Conservation (phyloP, 2,797 vertebrate species). For the Gadopsis marmoratus region DNA sequence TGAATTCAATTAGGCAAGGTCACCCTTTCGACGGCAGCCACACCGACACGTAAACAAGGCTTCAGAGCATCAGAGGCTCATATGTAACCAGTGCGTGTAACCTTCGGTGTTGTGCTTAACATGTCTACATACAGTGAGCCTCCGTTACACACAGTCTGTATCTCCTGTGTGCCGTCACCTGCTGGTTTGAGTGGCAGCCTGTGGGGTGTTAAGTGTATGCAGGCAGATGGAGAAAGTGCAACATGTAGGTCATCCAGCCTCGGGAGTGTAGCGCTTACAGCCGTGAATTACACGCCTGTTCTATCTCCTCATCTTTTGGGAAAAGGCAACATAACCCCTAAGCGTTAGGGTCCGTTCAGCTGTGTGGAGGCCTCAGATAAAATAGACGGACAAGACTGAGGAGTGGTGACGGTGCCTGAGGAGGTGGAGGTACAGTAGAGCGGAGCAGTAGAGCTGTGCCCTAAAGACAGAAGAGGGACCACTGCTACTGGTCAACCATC, state of each 20-base stretch:
- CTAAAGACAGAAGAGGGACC: not conserved
- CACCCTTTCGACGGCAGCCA: slow-evolving; percentile 36
- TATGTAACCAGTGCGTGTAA: slow-evolving; percentile 55
- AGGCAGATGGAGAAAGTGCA: slow-evolving; percentile 72
- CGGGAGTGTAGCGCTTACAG: slow-evolving; percentile 61
- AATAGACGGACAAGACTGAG: slow-evolving; percentile 7
- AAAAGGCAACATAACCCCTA: slow-evolving; percentile 41
- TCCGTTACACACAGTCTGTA: slow-evolving; percentile 31
- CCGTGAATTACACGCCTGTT: slow-evolving; percentile 53
- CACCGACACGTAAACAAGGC: slow-evolving; percentile 40
- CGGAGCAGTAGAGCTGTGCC: not conserved
- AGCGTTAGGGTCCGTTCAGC: slow-evolving; percentile 33
- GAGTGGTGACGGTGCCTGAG: slow-evolving; percentile 9
- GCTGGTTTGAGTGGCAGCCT: slow-evolving; percentile 77
- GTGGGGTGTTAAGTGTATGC: slow-evolving; percentile 66
- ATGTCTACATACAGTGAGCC: slow-evolving; percentile 49
- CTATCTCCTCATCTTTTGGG: slow-evolving; percentile 54
- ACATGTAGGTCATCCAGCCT: slow-evolving; percentile 76
- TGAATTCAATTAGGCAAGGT: slow-evolving; percentile 45
- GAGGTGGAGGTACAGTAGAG: slow-evolving; percentile 10
- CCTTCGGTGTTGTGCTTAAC: slow-evolving; percentile 61
- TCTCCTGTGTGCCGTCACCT: slow-evolving; percentile 58
- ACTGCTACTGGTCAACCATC: not conserved
- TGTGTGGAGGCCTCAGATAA: slow-evolving; percentile 37
- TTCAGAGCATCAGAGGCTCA: slow-evolving; percentile 47